Conservation (phyloP, 2,888 invertebrate species). For the Chrysomela aeneicollis region DNA sequence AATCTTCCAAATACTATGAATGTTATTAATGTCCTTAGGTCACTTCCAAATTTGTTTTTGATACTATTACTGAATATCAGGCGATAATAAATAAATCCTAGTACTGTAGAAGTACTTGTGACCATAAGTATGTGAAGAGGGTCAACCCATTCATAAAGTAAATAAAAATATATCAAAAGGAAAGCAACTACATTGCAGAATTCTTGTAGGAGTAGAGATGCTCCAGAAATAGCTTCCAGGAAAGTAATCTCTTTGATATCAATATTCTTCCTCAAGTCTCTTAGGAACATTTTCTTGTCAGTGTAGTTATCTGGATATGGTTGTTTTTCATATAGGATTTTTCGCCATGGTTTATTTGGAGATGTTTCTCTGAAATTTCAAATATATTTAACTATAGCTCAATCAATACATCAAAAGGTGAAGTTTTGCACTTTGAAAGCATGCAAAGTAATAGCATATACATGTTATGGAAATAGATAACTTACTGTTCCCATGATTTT, state of each 20-base stretch:
- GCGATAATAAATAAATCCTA: constrained; percentile 71
- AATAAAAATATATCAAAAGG: constrained; percentile 74
- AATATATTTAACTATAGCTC: too few relatives aligned
- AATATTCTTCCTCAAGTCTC: constrained; percentile 84
- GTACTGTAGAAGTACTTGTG: constrained; percentile 65
- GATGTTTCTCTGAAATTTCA: constrained; percentile 33
- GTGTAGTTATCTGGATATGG: constrained; percentile 93
- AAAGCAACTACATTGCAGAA: constrained; percentile 80
- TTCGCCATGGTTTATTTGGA: constrained; percentile 75
- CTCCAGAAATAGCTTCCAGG: constrained; percentile 75
- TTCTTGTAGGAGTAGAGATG: constrained; percentile 81
- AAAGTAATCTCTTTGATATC: constrained; percentile 78
- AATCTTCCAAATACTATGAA: constrained; percentile 88
- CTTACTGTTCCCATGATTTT: constrained; percentile 7
- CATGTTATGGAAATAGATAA: too few relatives aligned
- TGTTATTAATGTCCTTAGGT: constrained; percentile 80
- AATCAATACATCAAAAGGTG: too few relatives aligned
- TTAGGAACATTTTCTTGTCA: constrained; percentile 81
- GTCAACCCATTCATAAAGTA: constrained; percentile 74
- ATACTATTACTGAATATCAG: constrained; percentile 44
- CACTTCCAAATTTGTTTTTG: constrained; percentile 61
- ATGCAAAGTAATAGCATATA: too few relatives aligned
- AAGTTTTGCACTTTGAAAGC: too few relatives aligned
- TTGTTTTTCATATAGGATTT: constrained; percentile 88
- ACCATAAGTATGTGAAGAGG: constrained; percentile 71